These are phyloP conservation scores for Temnopleurus reevesii DNA, from an alignment of 53 echinoderm and acorn worm genomes.

Conservation along the genomic window DNA sequence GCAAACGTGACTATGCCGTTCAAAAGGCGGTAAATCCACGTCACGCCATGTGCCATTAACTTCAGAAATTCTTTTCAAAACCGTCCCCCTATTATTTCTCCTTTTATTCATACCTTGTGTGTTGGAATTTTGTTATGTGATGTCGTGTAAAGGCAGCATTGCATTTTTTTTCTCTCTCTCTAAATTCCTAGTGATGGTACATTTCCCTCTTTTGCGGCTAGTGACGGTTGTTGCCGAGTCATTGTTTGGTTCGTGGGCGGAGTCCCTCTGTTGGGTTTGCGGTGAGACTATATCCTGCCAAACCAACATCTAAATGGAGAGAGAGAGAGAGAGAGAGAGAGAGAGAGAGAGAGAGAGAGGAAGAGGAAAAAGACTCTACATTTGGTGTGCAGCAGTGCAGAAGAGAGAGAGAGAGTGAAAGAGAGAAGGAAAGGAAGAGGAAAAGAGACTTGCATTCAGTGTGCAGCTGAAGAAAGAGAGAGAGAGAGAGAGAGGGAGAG, in stretches of 20 bases:
- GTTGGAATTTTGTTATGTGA: slow-evolving; percentile 10
- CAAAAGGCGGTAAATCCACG: slow-evolving; percentile 25
- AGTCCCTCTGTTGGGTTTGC: neutral
- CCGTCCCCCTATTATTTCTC: neutral
- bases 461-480: neutral
- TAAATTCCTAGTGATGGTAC: no score
- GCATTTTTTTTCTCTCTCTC: neutral
- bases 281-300: slow-evolving; percentile 36
- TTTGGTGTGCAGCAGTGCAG: no score
- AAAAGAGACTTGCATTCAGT: neutral
- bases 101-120: neutral
- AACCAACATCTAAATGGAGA: neutral
- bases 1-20: neutral
- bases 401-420: no score
- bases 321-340: slow-evolving; percentile 23
- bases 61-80: slow-evolving; percentile 9
- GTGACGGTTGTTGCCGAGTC: slow-evolving; percentile 11
- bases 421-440: neutral
- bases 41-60: slow-evolving; percentile 35
- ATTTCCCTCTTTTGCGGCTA: slow-evolving; percentile 24
- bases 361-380: no score
- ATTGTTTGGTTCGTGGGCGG: slow-evolving; percentile 55
- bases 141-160: neutral
- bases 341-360: neutral
- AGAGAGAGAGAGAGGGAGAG: neutral